Evolutionary conservation across 2,113 vertebrate genomes (phyloP).

Genomic region (Nothobranchius furzeri): DNA sequence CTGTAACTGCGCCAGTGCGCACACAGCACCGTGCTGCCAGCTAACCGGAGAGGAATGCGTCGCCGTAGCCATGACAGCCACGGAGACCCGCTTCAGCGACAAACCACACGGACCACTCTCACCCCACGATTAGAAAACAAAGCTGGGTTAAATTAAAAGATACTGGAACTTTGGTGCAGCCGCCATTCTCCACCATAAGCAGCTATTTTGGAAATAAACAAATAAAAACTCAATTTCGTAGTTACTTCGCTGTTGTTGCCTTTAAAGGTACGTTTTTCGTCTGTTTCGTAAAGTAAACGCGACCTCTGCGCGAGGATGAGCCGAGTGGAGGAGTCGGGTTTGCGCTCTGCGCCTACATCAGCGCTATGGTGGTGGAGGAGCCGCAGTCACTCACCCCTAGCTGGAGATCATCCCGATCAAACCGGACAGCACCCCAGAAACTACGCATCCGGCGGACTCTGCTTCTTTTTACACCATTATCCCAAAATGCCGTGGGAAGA

Average conservation of each 20-base stretch:
- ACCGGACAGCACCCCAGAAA: conserved; percentile 32
- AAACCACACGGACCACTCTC: not conserved
- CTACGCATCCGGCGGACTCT: conserved; percentile 2
- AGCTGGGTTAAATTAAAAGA: not conserved
- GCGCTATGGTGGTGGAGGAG: conserved; percentile 16
- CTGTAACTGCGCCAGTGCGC: not conserved
- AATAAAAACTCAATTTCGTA: not conserved
- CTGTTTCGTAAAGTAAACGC: too few relatives aligned
- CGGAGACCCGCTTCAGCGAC: not conserved
- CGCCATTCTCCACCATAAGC: not conserved
- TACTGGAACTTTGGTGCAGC: conserved; percentile 14
- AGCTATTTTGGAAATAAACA: not conserved
- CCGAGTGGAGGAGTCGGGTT: too few relatives aligned
- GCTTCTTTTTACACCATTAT: not conserved
- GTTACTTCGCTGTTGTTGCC: not conserved
- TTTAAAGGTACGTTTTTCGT: not conserved
- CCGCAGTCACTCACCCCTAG: conserved; percentile 74
- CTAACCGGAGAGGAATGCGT: not conserved
- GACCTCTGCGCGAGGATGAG: too few relatives aligned
- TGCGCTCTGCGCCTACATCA: not conserved
- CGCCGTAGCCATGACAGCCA: not conserved
- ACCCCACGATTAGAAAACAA: not conserved
- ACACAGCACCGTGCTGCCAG: not conserved
- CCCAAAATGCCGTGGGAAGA: not conserved
- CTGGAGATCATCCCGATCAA: conserved; percentile 56